phyloP scores from a whole-genome alignment of 2,113 vertebrate species.

The Tretioscincus oriximinensis region DNA sequence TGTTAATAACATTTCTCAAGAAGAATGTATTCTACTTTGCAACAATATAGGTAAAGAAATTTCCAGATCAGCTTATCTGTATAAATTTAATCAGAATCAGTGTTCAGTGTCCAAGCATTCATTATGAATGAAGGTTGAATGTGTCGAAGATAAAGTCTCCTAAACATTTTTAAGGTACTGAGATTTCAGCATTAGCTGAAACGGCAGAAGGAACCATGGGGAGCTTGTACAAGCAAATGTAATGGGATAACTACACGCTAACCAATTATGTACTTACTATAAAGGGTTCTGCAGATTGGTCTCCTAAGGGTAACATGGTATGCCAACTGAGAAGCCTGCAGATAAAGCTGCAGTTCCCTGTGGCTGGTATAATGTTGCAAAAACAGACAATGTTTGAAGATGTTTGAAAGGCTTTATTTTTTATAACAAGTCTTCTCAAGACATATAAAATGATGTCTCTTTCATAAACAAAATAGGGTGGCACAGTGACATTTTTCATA shows the following conservation, averaged over 20 bases:
- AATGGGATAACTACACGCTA: not conserved
- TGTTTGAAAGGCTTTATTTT: too few species aligned
- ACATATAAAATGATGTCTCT: too few species aligned
- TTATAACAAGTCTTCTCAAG: too few species aligned
- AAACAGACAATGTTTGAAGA: too few species aligned
- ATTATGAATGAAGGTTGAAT: not conserved
- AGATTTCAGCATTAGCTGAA: not conserved
- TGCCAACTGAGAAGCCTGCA: too few species aligned
- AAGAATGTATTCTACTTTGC: too few species aligned
- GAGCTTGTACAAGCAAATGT: not conserved
- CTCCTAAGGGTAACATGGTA: too few species aligned
- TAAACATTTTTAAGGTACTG: not conserved
- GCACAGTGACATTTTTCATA: not conserved
- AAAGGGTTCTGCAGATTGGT: not conserved
- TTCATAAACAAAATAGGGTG: not conserved
- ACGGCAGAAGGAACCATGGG: not conserved
- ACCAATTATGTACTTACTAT: not conserved
- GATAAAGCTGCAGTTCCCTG: too few species aligned
- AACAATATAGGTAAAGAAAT: not conserved
- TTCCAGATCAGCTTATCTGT: not conserved
- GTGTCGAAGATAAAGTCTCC: constrained; percentile 25
- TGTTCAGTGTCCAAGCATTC: too few species aligned
- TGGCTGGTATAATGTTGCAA: too few species aligned
- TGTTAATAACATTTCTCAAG: too few species aligned
- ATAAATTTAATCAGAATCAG: not conserved